Evolutionary conservation across 2,113 vertebrate species (phyloP).

Genomic region (Pomatorhinus ruficollis): DNA sequence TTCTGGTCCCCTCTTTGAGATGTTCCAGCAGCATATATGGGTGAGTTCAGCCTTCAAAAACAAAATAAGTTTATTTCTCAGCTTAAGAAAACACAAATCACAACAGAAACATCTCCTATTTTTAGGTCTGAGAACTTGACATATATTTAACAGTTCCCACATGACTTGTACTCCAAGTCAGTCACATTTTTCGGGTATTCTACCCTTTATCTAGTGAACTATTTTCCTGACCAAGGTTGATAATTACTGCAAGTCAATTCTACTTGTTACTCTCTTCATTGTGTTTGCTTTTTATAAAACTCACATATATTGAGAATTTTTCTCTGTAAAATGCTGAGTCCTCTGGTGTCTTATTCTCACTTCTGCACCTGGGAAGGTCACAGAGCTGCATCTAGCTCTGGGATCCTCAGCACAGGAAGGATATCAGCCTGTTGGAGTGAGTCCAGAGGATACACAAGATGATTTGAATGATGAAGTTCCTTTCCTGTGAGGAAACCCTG

Average conservation of each 20-base stretch:
- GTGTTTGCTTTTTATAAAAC: not conserved
- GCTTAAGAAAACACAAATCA: not conserved
- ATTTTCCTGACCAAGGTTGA: not conserved
- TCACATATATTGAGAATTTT: not conserved
- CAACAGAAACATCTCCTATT: not conserved
- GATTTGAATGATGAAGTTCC: not conserved
- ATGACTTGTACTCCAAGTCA: not conserved
- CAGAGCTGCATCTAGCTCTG: not conserved
- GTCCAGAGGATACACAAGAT: not conserved
- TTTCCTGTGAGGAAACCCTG: not conserved
- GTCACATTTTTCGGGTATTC: not conserved
- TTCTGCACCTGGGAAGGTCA: not conserved
- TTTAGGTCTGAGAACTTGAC: not conserved
- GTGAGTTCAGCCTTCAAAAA: conserved; percentile 72
- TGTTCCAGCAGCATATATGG: conserved; percentile 76
- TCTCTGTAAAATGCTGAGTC: not conserved
- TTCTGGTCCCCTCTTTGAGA: conserved; percentile 48
- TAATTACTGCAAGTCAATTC: not conserved
- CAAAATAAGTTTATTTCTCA: not conserved
- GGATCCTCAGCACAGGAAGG: not conserved
- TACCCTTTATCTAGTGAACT: not conserved
- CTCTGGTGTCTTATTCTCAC: not conserved
- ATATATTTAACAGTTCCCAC: not conserved
- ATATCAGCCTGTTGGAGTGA: not conserved
- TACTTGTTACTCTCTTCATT: not conserved